Conservation (phyloP, 2,888 invertebrate genomes). For the Pristionchus mayeri region DNA sequence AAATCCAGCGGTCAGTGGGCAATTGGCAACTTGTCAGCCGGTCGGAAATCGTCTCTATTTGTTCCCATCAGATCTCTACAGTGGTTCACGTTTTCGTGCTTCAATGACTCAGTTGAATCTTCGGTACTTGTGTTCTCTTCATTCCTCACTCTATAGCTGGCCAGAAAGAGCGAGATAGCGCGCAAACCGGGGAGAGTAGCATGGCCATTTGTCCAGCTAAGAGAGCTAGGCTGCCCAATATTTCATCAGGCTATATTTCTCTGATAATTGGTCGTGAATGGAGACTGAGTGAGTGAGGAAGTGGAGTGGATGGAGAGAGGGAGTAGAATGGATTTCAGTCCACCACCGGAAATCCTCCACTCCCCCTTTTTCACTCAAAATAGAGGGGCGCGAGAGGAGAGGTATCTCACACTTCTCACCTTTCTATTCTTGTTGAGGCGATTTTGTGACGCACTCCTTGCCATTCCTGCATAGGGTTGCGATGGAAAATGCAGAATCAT, state of each 20-base stretch:
- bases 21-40: background rate
- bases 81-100: no score
- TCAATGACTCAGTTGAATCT: no score
- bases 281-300: background rate
- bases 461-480: no score
- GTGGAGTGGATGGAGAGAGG: background rate
- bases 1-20: background rate
- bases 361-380: constrained; percentile 31
- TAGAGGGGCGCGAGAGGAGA: background rate
- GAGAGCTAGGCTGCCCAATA: background rate
- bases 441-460: no score
- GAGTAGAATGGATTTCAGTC: background rate
- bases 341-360: constrained; percentile 5
- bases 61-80: no score
- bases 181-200: no score
- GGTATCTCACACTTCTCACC: constrained; percentile 22
- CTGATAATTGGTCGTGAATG: constrained; percentile 29
- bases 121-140: no score
- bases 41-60: background rate
- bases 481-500: no score
- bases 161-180: no score
- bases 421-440: background rate
- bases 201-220: no score
- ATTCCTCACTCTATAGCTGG: no score
- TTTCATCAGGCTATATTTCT: constrained; percentile 30